Conservation (phyloP, 1,140 invertebrate genomes). For the Akabosia matsudoensis region DNA sequence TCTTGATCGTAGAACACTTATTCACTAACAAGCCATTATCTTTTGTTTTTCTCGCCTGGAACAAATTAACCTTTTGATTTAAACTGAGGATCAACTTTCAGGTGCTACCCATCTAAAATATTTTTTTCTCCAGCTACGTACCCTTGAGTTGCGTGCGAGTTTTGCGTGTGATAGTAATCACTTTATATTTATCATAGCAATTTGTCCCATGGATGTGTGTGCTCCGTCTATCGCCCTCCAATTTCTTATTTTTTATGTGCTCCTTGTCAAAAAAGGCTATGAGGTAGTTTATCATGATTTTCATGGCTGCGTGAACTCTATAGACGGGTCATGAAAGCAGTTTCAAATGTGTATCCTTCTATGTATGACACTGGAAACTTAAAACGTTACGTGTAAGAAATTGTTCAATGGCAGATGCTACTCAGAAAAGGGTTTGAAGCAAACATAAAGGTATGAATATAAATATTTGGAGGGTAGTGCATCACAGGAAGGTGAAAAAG, state of each 20-base stretch:
- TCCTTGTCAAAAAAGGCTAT: conserved; percentile 22
- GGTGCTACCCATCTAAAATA: not conserved
- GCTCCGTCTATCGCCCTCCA: not conserved
- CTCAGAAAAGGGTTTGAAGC: not conserved
- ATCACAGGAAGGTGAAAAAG: not conserved
- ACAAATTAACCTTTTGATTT: not conserved
- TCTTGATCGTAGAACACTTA: not conserved
- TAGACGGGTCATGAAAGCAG: too few species aligned
- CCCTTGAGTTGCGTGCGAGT: not conserved
- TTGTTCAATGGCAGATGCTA: not conserved
- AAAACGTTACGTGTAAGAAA: not conserved
- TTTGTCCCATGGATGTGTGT: conserved; percentile 14
- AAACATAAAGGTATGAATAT: not conserved
- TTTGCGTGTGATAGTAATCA: not conserved
- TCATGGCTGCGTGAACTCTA: conserved; percentile 3
- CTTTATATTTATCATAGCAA: not conserved
- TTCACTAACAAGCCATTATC: not conserved
- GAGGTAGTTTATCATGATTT: conserved; percentile 21
- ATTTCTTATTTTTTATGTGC: not conserved
- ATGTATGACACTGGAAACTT: not conserved
- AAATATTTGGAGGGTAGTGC: not conserved
- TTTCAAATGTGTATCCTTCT: too few species aligned
- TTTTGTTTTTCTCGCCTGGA: not conserved
- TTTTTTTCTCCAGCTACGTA: too few species aligned
- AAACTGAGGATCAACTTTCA: not conserved